phyloP scores from a whole-genome alignment of 2,113 vertebrate genomes.

The Colaptes auratus region DNA sequence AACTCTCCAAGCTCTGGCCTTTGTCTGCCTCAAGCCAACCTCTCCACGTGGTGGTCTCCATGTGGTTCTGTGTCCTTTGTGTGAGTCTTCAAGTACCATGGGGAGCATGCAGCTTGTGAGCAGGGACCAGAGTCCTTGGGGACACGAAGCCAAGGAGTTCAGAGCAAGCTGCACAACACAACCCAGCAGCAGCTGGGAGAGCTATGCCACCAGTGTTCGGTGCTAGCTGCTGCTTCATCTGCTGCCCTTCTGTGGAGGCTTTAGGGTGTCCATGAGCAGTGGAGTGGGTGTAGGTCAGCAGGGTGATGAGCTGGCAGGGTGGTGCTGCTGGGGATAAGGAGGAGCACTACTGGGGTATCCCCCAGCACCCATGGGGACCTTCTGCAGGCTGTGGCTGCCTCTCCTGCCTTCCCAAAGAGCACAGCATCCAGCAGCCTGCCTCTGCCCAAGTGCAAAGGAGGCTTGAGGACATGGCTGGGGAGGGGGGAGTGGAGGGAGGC shows the following conservation, averaged over 20 bases:
- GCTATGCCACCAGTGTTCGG: not conserved
- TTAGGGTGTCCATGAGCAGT: not conserved
- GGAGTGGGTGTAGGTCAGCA: fast-evolving
- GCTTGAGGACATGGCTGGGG: conserved; percentile 44
- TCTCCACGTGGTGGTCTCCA: fast-evolving
- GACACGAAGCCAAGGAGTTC: fast-evolving
- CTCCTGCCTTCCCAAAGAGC: fast-evolving
- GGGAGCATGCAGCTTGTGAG: not conserved
- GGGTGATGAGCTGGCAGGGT: not conserved
- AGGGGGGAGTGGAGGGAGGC: conserved; percentile 2
- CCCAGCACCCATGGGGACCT: too few species aligned
- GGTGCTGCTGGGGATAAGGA: too few species aligned
- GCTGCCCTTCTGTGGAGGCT: not conserved
- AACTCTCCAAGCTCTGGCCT: not conserved
- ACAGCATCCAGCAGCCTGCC: not conserved
- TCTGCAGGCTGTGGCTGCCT: not conserved
- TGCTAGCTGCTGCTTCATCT: fast-evolving
- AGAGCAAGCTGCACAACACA: not conserved
- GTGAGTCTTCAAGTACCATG: fast-evolving
- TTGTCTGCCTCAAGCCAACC: fast-evolving
- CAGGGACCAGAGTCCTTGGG: not conserved
- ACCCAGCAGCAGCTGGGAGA: not conserved
- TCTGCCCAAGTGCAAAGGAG: conserved; percentile 30
- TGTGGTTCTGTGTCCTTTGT: not conserved
- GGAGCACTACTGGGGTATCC: not conserved